phyloP scores from a whole-genome alignment of 53 echinoderm and acorn worm species.

The Holothuria scabra region DNA sequence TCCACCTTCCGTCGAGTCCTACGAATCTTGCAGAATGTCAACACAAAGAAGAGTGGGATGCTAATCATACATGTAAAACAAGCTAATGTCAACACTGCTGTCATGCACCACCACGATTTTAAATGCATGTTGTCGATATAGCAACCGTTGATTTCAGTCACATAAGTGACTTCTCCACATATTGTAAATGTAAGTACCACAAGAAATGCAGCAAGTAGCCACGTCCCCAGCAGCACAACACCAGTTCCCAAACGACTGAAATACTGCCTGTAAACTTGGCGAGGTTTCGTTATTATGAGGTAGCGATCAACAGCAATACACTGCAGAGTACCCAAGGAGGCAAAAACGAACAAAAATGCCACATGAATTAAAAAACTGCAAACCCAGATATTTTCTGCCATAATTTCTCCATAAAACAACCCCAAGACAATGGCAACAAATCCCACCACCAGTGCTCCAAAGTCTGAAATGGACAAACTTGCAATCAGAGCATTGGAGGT shows the following conservation, averaged over 20 bases:
- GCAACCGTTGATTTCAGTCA: conserved; percentile 11
- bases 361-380: conserved; percentile 14
- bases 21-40: conserved; percentile 34
- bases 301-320: conserved; percentile 43
- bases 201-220: background rate
- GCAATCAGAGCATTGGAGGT: conserved; percentile 48
- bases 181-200: background rate
- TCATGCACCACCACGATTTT: conserved; percentile 34
- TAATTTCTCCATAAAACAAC: background rate
- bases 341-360: conserved; percentile 29
- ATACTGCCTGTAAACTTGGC: conserved; percentile 19
- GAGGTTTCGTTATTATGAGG: conserved; percentile 33
- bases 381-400: background rate
- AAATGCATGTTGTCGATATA: background rate
- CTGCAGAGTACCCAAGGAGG: conserved; percentile 29
- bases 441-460: conserved; percentile 22
- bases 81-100: background rate
- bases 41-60: conserved; percentile 21
- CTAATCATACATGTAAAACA: conserved; percentile 28
- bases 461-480: conserved; percentile 30
- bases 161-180: background rate
- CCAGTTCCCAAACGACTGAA: conserved; percentile 1
- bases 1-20: conserved; percentile 11
- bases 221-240: conserved; percentile 1
- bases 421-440: conserved; percentile 9